Percentiles rank a stretch among this genome's conserved stretches.
Conservation (phyloP, 2,113 vertebrate species). For the Alethe diademata region DNA sequence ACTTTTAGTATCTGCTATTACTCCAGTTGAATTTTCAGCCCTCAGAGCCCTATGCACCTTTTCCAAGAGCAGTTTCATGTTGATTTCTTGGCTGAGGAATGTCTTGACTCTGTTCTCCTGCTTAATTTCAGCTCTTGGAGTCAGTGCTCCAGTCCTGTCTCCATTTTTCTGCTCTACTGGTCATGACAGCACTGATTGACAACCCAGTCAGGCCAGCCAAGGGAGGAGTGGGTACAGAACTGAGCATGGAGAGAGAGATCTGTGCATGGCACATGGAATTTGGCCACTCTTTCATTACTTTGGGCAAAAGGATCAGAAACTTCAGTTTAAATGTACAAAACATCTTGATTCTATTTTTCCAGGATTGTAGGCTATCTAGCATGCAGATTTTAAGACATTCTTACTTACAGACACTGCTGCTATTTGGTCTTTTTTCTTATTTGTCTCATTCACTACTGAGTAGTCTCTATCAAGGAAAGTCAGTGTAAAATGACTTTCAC, state of each 20-base stretch:
- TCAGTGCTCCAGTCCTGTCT: not conserved
- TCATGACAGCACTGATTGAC: fast-evolving
- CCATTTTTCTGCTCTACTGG: not conserved
- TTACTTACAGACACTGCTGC: not conserved
- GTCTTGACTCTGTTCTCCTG: not conserved
- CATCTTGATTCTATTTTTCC: not conserved
- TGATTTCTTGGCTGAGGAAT: not conserved
- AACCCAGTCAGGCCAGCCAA: not conserved
- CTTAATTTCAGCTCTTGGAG: not conserved
- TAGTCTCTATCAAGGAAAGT: not conserved
- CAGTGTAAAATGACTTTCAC: not conserved
- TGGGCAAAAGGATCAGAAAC: not conserved
- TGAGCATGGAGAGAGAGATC: not conserved
- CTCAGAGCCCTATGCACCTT: not conserved
- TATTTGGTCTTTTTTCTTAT: not conserved
- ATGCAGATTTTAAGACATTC: not conserved
- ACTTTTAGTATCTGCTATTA: not conserved
- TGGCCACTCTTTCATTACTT: not conserved
- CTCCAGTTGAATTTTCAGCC: not conserved
- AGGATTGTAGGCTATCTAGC: not conserved
- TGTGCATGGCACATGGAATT: not conserved
- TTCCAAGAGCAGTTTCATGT: not conserved
- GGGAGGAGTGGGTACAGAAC: not conserved
- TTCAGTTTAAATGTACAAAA: not conserved
- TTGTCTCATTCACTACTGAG: not conserved